These are phyloP conservation scores for Centroberyx gerrardi DNA, from an alignment of 2,797 vertebrate species.

Conservation along the genomic window DNA sequence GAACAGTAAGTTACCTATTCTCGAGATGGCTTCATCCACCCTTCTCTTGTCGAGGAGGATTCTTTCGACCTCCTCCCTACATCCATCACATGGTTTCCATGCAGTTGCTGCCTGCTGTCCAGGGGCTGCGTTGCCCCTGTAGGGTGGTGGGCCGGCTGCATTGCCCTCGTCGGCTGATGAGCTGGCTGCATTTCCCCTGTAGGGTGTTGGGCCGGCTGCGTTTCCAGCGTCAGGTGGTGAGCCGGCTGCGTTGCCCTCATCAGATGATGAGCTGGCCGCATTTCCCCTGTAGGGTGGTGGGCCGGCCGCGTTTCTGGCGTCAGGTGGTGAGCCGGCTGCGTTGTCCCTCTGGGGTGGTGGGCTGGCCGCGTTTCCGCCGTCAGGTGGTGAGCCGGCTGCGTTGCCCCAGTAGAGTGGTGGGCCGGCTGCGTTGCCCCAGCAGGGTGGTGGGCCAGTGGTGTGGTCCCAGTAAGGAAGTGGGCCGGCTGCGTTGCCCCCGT, in stretches of 20 bases:
- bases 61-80: constrained; percentile 4
- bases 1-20: constrained; percentile 6
- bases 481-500: constrained; percentile 8
- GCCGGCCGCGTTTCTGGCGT: not conserved
- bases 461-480: constrained; percentile 22
- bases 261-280: too few species aligned
- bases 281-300: not conserved
- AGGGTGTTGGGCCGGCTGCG: too few species aligned
- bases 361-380: not conserved
- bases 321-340: not conserved
- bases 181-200: too few species aligned
- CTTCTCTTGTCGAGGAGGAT: not conserved
- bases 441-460: constrained; percentile 7
- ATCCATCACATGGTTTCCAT: constrained; percentile 14
- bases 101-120: constrained; percentile 7
- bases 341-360: too few species aligned
- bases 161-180: too few species aligned
- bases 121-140: not conserved
- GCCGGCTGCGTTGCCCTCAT: too few species aligned
- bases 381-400: not conserved
- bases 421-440: not conserved
- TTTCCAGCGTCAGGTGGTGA: too few species aligned
- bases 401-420: constrained; percentile 16
- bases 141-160: not conserved
- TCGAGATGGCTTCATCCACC: constrained; percentile 12